Conservation (phyloP, 2,888 invertebrate genomes). For the Octonoba sinensis region DNA sequence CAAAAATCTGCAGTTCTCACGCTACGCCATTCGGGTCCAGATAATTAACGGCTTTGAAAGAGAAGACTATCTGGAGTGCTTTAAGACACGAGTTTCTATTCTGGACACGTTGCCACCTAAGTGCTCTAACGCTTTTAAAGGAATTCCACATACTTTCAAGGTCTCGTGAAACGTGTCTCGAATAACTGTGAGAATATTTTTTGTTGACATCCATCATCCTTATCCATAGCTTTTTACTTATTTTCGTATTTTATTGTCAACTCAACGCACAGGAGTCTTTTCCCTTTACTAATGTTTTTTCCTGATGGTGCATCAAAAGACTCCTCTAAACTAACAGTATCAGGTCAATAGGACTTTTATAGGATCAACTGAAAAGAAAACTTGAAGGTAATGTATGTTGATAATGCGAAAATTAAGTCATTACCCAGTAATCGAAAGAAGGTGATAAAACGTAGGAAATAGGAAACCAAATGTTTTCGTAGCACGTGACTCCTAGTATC, state of each 20-base stretch:
- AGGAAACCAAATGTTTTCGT: too few relatives aligned
- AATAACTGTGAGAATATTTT: conserved; percentile 29
- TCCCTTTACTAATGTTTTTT: too few relatives aligned
- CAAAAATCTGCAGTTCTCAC: conserved; percentile 41
- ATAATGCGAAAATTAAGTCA: too few relatives aligned
- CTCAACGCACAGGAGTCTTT: too few relatives aligned
- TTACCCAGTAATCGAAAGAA: too few relatives aligned
- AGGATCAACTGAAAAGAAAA: too few relatives aligned
- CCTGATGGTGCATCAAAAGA: too few relatives aligned
- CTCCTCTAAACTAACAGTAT: too few relatives aligned
- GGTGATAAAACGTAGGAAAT: too few relatives aligned
- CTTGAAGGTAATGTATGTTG: too few relatives aligned
- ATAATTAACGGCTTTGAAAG: conserved; percentile 43
- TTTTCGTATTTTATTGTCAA: conserved; percentile 5
- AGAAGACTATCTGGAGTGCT: conserved; percentile 31
- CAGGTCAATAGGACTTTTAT: too few relatives aligned
- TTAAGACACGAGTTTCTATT: conserved; percentile 43
- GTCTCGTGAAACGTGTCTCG: conserved; percentile 45
- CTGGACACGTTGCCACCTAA: conserved; percentile 56
- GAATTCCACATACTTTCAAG: conserved; percentile 61
- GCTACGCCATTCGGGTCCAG: conserved; percentile 28
- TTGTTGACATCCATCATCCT: conserved; percentile 25
- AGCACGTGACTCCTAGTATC: too few relatives aligned
- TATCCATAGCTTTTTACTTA: conserved; percentile 1
- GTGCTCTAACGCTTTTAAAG: conserved; percentile 49